Evolutionary conservation across 2,888 invertebrate species (phyloP), one percentile per base, ranked within the genome.

Genomic region (Oscheius sp.): DNA sequence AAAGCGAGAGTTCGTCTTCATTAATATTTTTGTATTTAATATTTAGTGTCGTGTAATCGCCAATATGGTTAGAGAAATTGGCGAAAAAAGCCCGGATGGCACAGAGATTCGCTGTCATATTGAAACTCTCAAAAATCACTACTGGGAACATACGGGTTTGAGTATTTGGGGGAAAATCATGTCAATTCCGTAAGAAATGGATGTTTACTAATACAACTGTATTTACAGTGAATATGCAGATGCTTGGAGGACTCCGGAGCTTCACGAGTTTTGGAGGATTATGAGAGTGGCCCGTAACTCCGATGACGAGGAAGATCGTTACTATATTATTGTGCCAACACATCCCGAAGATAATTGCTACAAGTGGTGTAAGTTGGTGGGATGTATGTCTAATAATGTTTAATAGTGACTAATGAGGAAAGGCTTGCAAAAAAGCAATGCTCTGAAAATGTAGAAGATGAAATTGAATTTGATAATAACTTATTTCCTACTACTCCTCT

Each of bases 261-360:
- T 18, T 25, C 18, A 16, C 18, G 21, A 49, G 52, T 66, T 52
- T 27, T 66, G 66, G 66, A 66, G 66, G 21, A 66, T 66, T 52
- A 49, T 49, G 66, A 27, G 2, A 13, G 49, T 2, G 66, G 16
- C 27, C 9, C 18, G 41, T 1, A 45, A 64, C 1, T 13, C 13
- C 1, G 27, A 23, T 1, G 52, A n/a, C 7, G 52, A 23, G 6
- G 52, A 27, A 16, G 25, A 23, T 49, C 16, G 27, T 0, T 52
- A 52, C 18, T 66, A 27, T 21, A 66, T 66, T n/a, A 21, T 61
- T 21, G 61, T 61, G 35, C 21, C 25, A 25, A 55, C 61, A 41
- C 43, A 61, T 45, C 43, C 41, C 13, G 21, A n/a, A 5, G 43
- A 61, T n/a, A 61, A 61, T 21, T 61, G 43, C 18, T 45, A 41